A percentile compares a stretch with the other conserved stretches of the same genome.
phyloP scores from a whole-genome alignment of 1,140 invertebrate genomes.

The Bombus cullumanus region DNA sequence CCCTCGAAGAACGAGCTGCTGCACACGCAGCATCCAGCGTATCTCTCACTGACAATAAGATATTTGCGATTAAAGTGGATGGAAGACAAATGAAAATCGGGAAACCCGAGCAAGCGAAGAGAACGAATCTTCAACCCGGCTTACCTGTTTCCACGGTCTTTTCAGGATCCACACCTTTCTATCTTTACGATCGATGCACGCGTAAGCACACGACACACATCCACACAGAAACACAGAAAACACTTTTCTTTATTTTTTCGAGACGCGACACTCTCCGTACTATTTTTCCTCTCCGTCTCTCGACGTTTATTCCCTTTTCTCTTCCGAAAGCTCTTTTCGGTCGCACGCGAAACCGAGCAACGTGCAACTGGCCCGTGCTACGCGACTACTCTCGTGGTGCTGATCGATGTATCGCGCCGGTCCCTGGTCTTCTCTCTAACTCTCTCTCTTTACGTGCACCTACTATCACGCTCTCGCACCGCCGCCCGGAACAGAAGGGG shows the following conservation, averaged over 20 bases:
- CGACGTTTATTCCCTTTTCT: neutral
- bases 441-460: constrained; percentile 42
- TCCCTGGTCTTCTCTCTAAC: constrained; percentile 7
- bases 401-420: constrained; percentile 12
- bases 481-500: constrained; percentile 74
- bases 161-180: constrained; percentile 12
- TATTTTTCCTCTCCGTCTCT: neutral
- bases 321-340: constrained; percentile 1
- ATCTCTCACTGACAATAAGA: neutral
- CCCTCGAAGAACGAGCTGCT: neutral
- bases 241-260: constrained; percentile 19
- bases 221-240: constrained; percentile 32
- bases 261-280: constrained; percentile 50
- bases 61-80: neutral
- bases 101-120: neutral
- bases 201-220: constrained; percentile 37
- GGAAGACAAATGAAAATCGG: neutral
- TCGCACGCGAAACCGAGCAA: constrained; percentile 63
- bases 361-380: constrained; percentile 17
- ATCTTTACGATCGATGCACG: constrained; percentile 44
- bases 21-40: neutral
- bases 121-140: neutral
- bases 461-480: constrained; percentile 71
- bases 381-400: constrained; percentile 14
- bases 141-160: constrained; percentile 15